phyloP scores from a whole-genome alignment of 2,113 vertebrate species.

The Tylochromis polylepis region DNA sequence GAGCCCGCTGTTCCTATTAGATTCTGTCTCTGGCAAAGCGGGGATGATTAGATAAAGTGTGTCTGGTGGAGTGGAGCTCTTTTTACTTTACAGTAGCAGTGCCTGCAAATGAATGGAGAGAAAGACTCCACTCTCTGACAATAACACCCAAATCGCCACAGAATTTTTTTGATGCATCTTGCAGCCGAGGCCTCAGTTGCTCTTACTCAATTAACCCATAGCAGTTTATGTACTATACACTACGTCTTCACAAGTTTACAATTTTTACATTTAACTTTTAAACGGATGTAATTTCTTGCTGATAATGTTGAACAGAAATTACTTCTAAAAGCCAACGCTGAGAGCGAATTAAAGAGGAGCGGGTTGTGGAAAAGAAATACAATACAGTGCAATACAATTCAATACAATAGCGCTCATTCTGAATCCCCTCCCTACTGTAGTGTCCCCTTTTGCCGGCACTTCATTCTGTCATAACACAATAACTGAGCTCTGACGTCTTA shows the following conservation, averaged over 20 bases:
- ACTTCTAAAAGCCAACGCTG: background rate
- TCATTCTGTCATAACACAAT: conserved; percentile 59
- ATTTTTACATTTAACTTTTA: background rate
- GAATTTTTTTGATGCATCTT: conserved; percentile 20
- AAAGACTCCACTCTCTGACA: conserved; percentile 40
- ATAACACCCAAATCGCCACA: conserved; percentile 13
- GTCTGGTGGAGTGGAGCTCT: conserved; percentile 62
- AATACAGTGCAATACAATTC: conserved; percentile 35
- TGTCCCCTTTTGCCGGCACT: conserved; percentile 27
- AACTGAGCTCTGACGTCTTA: conserved; percentile 62
- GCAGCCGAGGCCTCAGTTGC: background rate
- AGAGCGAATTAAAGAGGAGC: conserved; percentile 19
- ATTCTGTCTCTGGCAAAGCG: conserved; percentile 67
- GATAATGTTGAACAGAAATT: background rate
- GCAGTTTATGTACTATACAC: background rate
- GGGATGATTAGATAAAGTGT: conserved; percentile 71
- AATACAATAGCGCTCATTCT: conserved; percentile 36
- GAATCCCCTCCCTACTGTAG: conserved; percentile 16
- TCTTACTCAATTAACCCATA: conserved; percentile 33
- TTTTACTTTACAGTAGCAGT: conserved; percentile 48
- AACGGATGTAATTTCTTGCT: background rate
- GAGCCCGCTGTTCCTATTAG: conserved; percentile 62
- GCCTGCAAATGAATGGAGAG: conserved; percentile 35
- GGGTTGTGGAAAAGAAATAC: conserved; percentile 4
- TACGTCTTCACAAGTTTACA: background rate